Base-by-base conservation (phyloP, 2,888 invertebrate genomes). In the Pristionchus fissidentatus region DNA sequence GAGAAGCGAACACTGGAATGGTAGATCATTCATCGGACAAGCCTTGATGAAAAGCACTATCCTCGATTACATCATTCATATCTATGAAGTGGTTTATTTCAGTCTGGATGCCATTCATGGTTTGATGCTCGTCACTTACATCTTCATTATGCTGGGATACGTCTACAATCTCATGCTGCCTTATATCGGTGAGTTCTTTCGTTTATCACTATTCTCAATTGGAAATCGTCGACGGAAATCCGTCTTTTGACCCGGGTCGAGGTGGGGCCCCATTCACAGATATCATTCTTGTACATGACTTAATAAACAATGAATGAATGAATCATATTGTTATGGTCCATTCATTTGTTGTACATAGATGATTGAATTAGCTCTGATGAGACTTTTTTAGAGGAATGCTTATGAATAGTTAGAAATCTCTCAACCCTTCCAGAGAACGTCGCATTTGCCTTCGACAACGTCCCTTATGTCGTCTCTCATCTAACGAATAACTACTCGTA, bases 151-250 rank as follows among this genome's bases (percentile, higher is more conserved):
- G 32, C 84, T 84, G 29, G 92, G 92, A 75, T 86, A 89, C 84
- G 89, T 90, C 35, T 91, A 90, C 85, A 90, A 88, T 81, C 78
- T 88, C 10, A 89, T 91, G 86, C 88, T 90, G 62, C 91, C 91
- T 4, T 92, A 90, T 81, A 88, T 92, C 81, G 91, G 91, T 91
- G 7, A 62, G 84, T 60, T 60, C 22, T 10, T 52, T 52, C 10
- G 1, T 52, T 5, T 5, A 4, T 8, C 1, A 19, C 3, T 22
- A 52, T 52, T 2, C 3, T 4, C 52, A 57, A 10, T 2, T 5
- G n/a, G n/a, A n/a, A n/a, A n/a, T n/a, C n/a, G n/a, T n/a, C n/a
- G n/a, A n/a, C n/a, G n/a, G n/a, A n/a, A n/a, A n/a, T n/a, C n/a
- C n/a, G n/a, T n/a, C n/a, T n/a, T n/a, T n/a, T n/a, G n/a, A n/a